Percentiles rank a stretch among this genome's conserved stretches.
Evolutionary conservation across 1,140 invertebrate genomes (phyloP).

Genomic region (Eupeodes corollae): DNA sequence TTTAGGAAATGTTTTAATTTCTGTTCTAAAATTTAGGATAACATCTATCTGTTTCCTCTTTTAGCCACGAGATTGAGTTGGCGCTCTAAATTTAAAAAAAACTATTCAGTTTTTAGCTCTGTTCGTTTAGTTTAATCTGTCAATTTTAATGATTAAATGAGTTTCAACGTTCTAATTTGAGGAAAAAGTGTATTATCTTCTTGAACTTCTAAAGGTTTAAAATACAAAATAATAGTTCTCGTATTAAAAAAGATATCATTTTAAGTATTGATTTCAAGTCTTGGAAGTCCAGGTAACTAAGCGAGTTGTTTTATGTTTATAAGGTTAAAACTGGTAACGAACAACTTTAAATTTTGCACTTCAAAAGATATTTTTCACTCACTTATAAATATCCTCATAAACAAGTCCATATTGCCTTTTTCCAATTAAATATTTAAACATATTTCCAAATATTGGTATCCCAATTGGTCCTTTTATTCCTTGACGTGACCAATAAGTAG

Average conservation of each 20-base stretch:
- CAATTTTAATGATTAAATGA: too few species aligned
- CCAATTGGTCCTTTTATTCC: constrained; percentile 13
- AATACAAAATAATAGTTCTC: too few species aligned
- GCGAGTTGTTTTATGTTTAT: background rate
- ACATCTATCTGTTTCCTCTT: too few species aligned
- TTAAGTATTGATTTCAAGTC: background rate
- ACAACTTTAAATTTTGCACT: background rate
- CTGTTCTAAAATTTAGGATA: too few species aligned
- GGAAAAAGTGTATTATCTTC: too few species aligned
- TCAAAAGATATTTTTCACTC: background rate
- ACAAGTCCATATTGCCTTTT: constrained; percentile 16
- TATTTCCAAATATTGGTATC: constrained; percentile 18
- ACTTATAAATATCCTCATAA: constrained; percentile 18
- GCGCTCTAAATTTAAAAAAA: too few species aligned
- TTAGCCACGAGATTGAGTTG: too few species aligned
- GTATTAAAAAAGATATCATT: background rate
- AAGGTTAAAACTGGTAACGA: background rate
- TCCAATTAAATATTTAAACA: constrained; percentile 12
- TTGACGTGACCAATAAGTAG: constrained; percentile 11
- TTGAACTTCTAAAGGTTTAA: too few species aligned
- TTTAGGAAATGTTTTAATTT: too few species aligned
- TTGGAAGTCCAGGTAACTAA: background rate
- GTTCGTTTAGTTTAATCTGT: too few species aligned
- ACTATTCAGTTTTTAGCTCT: too few species aligned
- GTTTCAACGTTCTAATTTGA: too few species aligned